Evolutionary conservation across 2,888 invertebrate genomes (phyloP).

Genomic region (Xestia sexstrigata): DNA sequence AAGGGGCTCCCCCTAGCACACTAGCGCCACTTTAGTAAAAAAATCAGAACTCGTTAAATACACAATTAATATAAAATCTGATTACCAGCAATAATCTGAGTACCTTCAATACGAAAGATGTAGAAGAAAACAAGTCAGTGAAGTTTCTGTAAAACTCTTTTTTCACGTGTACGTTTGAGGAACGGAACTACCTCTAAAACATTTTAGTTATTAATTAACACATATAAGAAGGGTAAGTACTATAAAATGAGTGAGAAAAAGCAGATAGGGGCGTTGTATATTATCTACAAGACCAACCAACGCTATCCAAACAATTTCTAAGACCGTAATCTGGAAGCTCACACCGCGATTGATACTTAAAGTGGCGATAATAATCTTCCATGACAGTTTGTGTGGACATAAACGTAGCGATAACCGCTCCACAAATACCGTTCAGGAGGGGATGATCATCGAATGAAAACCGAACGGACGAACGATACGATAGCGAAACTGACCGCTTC

Average conservation of each 20-base stretch:
- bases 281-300: conserved; percentile 3
- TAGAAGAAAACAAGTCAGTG: background rate
- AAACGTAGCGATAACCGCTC: conserved; percentile 67
- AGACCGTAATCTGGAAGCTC: conserved; percentile 60
- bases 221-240: background rate
- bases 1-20: too few species aligned
- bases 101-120: background rate
- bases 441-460: conserved; percentile 52
- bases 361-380: conserved; percentile 65
- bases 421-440: conserved; percentile 59
- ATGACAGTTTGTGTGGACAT: conserved; percentile 66
- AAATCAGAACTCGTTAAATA: too few species aligned
- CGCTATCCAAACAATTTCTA: conserved; percentile 33
- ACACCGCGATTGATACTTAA: conserved; percentile 67
- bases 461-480: conserved; percentile 29
- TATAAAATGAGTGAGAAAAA: background rate
- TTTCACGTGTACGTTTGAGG: background rate
- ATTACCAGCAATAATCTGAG: too few species aligned
- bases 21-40: too few species aligned
- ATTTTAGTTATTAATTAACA: background rate
- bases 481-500: conserved; percentile 15
- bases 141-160: background rate
- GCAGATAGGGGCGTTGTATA: background rate
- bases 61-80: too few species aligned
- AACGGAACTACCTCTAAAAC: background rate